Base-by-base conservation (phyloP, 2,113 vertebrate species). In the Scortum barcoo region DNA sequence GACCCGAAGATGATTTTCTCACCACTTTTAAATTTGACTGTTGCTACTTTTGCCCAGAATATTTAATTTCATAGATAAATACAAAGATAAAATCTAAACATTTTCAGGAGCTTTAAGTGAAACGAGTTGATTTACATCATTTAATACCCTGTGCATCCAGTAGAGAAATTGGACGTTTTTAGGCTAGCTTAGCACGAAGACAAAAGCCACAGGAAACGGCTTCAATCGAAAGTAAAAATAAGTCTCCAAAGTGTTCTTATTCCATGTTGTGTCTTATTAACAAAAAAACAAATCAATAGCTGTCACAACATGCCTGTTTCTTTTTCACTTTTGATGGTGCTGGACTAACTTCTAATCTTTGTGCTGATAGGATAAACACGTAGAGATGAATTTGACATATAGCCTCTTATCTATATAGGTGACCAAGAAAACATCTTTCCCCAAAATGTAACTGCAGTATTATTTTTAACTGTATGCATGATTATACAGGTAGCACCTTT, bases 401-500 rank as follows among this genome's bases (percentile, higher is more conserved):
- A 60, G 38, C 22, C 13, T 20, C 30, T 38, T 63, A n/a, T 38
- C 19, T 12, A 36, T 5, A 9, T 2, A 20, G 5, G 14, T 68
- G 44, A 62, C 1, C 1, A 14, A 26, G 5, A 57, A n/a, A n/a
- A 33, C 1, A 13, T 12, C 5, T 24, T 28, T 46, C 24, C 24
- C 26, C 10, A 24, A 66, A 72, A 68, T 42, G 20, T 53, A 30
- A 8, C 4, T 17, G 51, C 51, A 6, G 33, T n/a, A 6, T 51
- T 40, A 13, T 16, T 30, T 60, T 30, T n/a, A 33, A n/a, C 22
- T 48, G 51, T 50, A 26, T 40, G 30, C 42, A 69, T 36, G 33
- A 14, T 56, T 40, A 57, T 24, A 51, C 24, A 36, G 36, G 26
- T 2, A 65, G 42, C 62, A 69, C 42, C 83, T 54, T 66, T 44